phyloP scores from a whole-genome alignment of 2,113 vertebrate species.

The Planiliza haematocheilus region DNA sequence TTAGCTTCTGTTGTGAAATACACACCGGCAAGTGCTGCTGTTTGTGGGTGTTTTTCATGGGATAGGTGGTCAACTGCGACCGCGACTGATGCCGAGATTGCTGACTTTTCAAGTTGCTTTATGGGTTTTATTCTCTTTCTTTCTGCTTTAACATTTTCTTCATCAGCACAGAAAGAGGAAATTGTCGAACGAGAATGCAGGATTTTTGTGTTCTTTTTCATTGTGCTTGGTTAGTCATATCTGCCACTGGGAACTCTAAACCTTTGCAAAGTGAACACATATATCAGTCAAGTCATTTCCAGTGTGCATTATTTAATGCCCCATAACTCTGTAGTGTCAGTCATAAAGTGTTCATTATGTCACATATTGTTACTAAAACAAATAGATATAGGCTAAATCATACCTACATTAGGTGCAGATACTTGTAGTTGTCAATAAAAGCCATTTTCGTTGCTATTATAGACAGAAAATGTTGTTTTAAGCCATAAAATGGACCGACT shows the following conservation, averaged over 20 bases:
- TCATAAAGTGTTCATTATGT: no score
- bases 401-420: no score
- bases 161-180: background rate
- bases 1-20: background rate
- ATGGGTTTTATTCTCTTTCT: no score
- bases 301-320: no score
- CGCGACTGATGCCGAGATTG: background rate
- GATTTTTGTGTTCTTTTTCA: no score
- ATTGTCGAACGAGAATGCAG: constrained; percentile 1
- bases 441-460: no score
- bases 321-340: no score
- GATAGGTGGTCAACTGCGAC: constrained; percentile 1
- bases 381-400: background rate
- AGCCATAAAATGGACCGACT: background rate
- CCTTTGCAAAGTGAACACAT: no score
- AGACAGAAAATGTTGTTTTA: background rate
- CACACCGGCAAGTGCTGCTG: background rate
- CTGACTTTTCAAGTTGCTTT: background rate
- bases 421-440: no score
- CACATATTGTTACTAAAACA: background rate
- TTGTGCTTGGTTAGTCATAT: no score
- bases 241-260: no score
- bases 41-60: background rate
- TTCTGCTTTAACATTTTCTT: background rate
- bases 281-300: no score